phyloP scores from a whole-genome alignment of 1,140 invertebrate genomes.

The Glossosoma conforme region DNA sequence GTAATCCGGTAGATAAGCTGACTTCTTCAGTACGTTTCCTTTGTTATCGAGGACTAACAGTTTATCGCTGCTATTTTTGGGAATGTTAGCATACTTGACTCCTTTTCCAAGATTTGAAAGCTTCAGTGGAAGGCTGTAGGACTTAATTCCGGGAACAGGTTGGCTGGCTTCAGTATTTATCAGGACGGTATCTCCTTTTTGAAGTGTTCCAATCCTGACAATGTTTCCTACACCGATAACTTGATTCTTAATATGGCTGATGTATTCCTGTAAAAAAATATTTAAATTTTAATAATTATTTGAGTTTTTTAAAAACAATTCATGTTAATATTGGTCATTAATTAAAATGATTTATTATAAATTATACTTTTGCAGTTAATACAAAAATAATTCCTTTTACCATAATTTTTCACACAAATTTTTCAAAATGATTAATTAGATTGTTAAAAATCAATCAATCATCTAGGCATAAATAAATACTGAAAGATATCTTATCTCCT shows the following conservation, averaged over 20 bases:
- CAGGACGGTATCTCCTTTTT: slow-evolving; percentile 43
- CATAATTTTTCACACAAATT: too few relatives aligned
- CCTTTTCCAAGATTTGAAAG: slow-evolving; percentile 46
- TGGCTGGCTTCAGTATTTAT: slow-evolving; percentile 36
- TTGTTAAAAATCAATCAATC: too few relatives aligned
- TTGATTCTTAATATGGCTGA: slow-evolving; percentile 57
- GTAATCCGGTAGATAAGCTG: slow-evolving; percentile 47
- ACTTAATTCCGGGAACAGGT: slow-evolving; percentile 36
- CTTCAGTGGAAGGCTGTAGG: slow-evolving; percentile 47
- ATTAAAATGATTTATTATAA: slow-evolving; percentile 12
- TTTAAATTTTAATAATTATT: not conserved
- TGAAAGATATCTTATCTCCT: too few relatives aligned
- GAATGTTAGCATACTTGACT: slow-evolving; percentile 47
- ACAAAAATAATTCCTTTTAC: too few relatives aligned
- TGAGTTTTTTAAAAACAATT: not conserved
- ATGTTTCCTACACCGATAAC: slow-evolving; percentile 59
- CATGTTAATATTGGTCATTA: slow-evolving; percentile 11
- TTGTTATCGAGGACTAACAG: slow-evolving; percentile 46
- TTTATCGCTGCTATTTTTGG: slow-evolving; percentile 49
- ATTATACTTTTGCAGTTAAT: slow-evolving; percentile 2
- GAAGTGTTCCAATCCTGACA: slow-evolving; percentile 49
- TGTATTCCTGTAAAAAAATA: slow-evolving; percentile 55
- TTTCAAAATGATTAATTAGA: too few relatives aligned
- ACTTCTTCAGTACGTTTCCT: slow-evolving; percentile 48
- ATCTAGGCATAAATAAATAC: too few relatives aligned